Evolutionary conservation across 2,888 invertebrate genomes (phyloP).

Genomic region (Phrixothrix hirtus): DNA sequence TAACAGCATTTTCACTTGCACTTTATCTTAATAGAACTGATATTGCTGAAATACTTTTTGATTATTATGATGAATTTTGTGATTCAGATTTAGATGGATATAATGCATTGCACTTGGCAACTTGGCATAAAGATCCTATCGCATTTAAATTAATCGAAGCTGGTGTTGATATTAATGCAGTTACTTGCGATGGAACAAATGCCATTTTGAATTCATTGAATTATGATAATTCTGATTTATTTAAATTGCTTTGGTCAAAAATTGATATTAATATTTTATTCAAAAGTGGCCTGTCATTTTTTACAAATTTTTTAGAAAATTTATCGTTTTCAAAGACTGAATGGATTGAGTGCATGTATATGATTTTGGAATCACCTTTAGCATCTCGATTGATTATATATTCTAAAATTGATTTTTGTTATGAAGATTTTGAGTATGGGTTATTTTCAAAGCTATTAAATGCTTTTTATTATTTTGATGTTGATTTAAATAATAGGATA

Average conservation of each 20-base stretch:
- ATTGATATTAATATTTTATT: neutral
- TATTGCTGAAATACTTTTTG: constrained; percentile 6
- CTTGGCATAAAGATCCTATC: neutral
- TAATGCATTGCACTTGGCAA: constrained; percentile 8
- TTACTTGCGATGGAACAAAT: constrained; percentile 1
- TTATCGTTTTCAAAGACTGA: constrained; percentile 1
- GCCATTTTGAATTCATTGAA: constrained; percentile 3
- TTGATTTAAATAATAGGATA: constrained; percentile 1
- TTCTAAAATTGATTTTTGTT: neutral
- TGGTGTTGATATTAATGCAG: constrained; percentile 3
- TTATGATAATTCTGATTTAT: constrained; percentile 5
- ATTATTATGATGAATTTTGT: constrained; percentile 9
- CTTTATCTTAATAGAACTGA: neutral
- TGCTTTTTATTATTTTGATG: constrained; percentile 4
- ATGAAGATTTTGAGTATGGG: constrained; percentile 1
- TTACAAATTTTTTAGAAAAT: constrained; percentile 1
- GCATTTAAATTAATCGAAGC: constrained; percentile 6
- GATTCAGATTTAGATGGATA: constrained; percentile 3
- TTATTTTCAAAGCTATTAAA: constrained; percentile 6
- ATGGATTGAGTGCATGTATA: constrained; percentile 13
- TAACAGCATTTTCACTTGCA: constrained; percentile 3
- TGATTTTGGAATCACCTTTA: constrained; percentile 4
- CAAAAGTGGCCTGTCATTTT: neutral
- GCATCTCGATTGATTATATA: constrained; percentile 4
- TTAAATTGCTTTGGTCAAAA: constrained; percentile 14